Percentiles rank a stretch among this genome's conserved stretches.
Evolutionary conservation across 1,140 invertebrate genomes (phyloP).

Genomic region (Bombus turneri): DNA sequence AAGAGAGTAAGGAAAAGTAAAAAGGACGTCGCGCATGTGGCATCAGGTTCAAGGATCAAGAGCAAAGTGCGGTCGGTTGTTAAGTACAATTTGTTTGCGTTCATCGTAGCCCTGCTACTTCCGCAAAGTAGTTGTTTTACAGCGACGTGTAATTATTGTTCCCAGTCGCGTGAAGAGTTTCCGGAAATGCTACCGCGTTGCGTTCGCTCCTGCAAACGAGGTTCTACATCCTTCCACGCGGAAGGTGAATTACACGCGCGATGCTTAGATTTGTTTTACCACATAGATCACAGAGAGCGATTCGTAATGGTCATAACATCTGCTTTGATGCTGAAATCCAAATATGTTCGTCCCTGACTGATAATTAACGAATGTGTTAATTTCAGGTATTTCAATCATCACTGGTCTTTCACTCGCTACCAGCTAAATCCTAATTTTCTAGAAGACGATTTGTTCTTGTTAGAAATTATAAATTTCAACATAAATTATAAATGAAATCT

Average conservation of each 20-base stretch:
- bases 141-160: constrained; percentile 14
- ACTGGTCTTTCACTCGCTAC: background rate
- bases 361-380: background rate
- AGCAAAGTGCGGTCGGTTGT: background rate
- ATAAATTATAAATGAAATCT: background rate
- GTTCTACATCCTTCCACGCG: background rate
- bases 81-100: constrained; percentile 14
- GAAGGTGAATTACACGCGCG: background rate
- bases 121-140: constrained; percentile 8
- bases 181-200: background rate
- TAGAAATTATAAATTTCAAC: background rate
- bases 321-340: background rate
- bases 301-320: background rate
- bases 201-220: background rate
- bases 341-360: no score
- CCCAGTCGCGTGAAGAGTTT: constrained; percentile 16
- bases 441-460: background rate
- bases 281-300: background rate
- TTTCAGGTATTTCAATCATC: background rate
- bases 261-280: background rate
- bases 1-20: background rate
- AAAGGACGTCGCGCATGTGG: background rate
- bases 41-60: constrained; percentile 24
- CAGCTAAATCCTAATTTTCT: background rate
- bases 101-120: background rate